phyloP scores from a whole-genome alignment of 2,888 invertebrate genomes.

The Microctonus brassicae region DNA sequence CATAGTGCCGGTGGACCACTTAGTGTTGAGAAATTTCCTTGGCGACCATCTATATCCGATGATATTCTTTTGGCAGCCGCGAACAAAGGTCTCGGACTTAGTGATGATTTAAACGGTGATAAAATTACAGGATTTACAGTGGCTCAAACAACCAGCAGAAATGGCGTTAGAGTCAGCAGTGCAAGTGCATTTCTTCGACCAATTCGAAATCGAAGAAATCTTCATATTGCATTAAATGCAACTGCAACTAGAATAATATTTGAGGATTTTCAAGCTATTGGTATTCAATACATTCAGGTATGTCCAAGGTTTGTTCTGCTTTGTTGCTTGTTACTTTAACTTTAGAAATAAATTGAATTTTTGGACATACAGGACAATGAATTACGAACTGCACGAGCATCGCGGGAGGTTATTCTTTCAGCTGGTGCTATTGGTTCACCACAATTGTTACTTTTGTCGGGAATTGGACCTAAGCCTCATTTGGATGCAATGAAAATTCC shows the following conservation, averaged over 20 bases:
- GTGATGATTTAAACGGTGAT: conserved; percentile 76
- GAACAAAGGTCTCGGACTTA: conserved; percentile 75
- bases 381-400: conserved; percentile 50
- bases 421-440: conserved; percentile 79
- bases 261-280: conserved; percentile 71
- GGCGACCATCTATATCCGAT: conserved; percentile 75
- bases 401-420: conserved; percentile 73
- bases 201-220: conserved; percentile 71
- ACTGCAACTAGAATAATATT: conserved; percentile 73
- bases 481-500: conserved; percentile 74
- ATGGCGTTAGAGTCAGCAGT: conserved; percentile 75
- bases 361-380: conserved; percentile 50
- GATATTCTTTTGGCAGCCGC: conserved; percentile 74
- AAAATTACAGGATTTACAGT: conserved; percentile 76
- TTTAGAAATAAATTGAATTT: conserved; percentile 15
- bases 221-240: conserved; percentile 75
- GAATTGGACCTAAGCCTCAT: conserved; percentile 76
- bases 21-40: conserved; percentile 73
- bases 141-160: conserved; percentile 76
- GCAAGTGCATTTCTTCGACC: conserved; percentile 76
- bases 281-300: conserved; percentile 73
- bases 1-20: conserved; percentile 76
- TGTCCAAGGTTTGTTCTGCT: conserved; percentile 22
- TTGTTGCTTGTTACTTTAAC: not conserved
- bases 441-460: conserved; percentile 77